Base-by-base conservation (phyloP, 1,140 invertebrate genomes). In the Drosophila ercepeae region DNA sequence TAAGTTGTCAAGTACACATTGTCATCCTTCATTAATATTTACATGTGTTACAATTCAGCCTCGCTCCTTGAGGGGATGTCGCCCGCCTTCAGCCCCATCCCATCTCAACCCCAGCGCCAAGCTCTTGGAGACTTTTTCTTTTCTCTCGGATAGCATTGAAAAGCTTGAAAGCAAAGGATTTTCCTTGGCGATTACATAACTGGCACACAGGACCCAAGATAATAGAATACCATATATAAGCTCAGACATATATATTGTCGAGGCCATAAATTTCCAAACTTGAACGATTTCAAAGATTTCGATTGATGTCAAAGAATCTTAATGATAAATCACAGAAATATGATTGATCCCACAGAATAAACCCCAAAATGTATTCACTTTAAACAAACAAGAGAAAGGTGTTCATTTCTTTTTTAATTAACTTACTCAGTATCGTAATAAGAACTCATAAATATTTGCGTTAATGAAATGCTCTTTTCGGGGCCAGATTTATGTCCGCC, bases 361-460 rank as follows among this genome's bases (percentile, higher is more conserved):
- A 3, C 32, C n/a, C 6, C 3, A 11, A 34, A 34, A 13, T 36
- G n/a, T n/a, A n/a, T 19, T 46, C 14, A 5, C 2, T 27, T 18
- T 11, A 5, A 59, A 59, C 32, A 51, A 9, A 19, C n/a, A 36
- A 8, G 4, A 42, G 16, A 41, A 36, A 16, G 27, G 23, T 9
- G 34, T 29, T 51, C 7, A 44, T 45, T 58, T n/a, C 41, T 74
- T 48, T 44, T 58, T 55, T 63, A 63, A 54, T 72, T 36, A 65
- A 76, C 81, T 88, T 88, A 86, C 81, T 88, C 81, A 57, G 81
- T 63, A 86, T 86, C 81, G 82, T 86, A 86, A 77, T 82, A 86
- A 70, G 82, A 86, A 88, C 81, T 86, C 81, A 86, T 86, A 88
- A 86, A 88, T 77, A 70, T 61, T 50, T 74, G 34, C 49, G 48